Base-by-base conservation (phyloP, 2,888 invertebrate genomes). In the Pedicia rivosa region DNA sequence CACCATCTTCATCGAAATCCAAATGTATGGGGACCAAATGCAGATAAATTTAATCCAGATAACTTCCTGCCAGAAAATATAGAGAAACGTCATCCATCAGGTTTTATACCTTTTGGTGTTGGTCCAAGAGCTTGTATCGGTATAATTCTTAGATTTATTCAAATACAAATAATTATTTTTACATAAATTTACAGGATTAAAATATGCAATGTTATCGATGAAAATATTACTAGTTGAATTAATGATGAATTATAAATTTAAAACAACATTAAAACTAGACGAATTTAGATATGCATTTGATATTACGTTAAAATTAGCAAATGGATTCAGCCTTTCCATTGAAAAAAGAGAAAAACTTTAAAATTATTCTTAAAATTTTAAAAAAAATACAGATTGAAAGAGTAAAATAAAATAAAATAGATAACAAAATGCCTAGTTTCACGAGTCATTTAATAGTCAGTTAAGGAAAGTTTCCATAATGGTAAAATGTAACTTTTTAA, bases 131-230 rank as follows among this genome's bases (percentile, higher is more conserved):
- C 40, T 31, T 43, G 43, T 19, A 40, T 43, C 13, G 43, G 43
- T 32, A 39, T 14, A 14, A 2, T 16, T 22, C 16, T 29, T 14
- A 6, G 6, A 15, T 16, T 16, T 8, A 15, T 27, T 8, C 5
- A 12, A 6, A 12, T 7, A 27, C 10, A 5, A 27, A 27, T 8
- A 27, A 10, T 12, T n/a, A 12, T n/a, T n/a, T n/a, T n/a, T n/a
- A n/a, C n/a, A n/a, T n/a, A n/a, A n/a, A n/a, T n/a, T n/a, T n/a
- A n/a, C n/a, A n/a, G n/a, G 49, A 12, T 46, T 43, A 46, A 45
- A 48, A 26, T 51, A 52, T 37, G 50, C 49, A 9, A 41, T 47
- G 22, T 43, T 47, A 19, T 45, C 48, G 10, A 38, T 50, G n/a
- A 48, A 47, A 16, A 40, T 50, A 5, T 40, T 48, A 6, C 38